These are phyloP conservation scores for Morpho deidamia DNA, from an alignment of 2,888 invertebrate species.

Conservation along the genomic window DNA sequence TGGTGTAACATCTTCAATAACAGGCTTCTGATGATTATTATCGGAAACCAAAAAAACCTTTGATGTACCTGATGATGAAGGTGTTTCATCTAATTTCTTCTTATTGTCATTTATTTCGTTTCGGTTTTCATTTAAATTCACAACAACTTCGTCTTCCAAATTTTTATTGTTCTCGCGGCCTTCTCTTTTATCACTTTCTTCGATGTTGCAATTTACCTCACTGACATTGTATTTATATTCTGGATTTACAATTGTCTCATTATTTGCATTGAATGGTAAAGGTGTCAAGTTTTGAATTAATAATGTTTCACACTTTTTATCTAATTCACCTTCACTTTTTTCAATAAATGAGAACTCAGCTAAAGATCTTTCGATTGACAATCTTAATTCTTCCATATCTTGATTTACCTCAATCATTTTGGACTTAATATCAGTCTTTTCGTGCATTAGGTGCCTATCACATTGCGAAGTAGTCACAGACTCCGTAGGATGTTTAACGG, in stretches of 20 bases:
- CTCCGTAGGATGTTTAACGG: not conserved
- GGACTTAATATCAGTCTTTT: slow-evolving; percentile 61
- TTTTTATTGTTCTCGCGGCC: not conserved
- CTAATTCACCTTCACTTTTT: slow-evolving; percentile 43
- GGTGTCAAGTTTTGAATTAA: slow-evolving; percentile 5
- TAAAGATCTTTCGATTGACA: slow-evolving; percentile 63
- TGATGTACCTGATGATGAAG: not conserved
- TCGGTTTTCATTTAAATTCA: not conserved
- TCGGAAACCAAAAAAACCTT: not conserved
- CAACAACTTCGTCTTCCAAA: no score
- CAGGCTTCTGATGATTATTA: not conserved
- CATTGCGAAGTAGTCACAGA: not conserved
- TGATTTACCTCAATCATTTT: slow-evolving; percentile 68
- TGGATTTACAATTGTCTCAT: no score
- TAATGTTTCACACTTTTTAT: slow-evolving; percentile 31
- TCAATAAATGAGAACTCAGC: slow-evolving; percentile 59
- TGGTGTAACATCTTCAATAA: slow-evolving; percentile 29
- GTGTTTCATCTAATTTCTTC: not conserved
- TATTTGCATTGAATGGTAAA: not conserved
- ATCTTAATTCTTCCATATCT: slow-evolving; percentile 63
- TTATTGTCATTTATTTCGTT: not conserved
- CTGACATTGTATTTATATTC: no score
- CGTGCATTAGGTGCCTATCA: slow-evolving; percentile 15
- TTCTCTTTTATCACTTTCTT: not conserved
- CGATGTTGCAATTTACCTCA: no score